Conservation (phyloP, 2,797 vertebrate species). For the Stomatorhinus walkeri region DNA sequence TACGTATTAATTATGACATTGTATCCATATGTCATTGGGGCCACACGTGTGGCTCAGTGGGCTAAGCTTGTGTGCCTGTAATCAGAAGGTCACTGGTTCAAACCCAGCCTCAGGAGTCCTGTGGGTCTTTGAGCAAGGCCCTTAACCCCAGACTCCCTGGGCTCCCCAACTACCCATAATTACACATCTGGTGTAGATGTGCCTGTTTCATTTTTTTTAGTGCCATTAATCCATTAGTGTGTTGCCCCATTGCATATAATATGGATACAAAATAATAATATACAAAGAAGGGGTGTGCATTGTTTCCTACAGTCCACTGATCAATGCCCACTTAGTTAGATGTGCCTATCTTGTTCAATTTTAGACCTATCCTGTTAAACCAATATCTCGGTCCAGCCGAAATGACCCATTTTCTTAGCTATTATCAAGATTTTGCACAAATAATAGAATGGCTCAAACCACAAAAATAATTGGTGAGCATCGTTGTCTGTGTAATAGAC, state of each 20-base stretch:
- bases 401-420: neutral
- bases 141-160: too few relatives aligned
- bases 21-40: too few relatives aligned
- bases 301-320: neutral
- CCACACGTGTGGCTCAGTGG: too few relatives aligned
- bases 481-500: neutral
- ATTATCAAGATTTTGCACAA: neutral
- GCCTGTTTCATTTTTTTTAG: neutral
- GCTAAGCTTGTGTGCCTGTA: neutral
- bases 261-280: neutral
- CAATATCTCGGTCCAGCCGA: neutral
- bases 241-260: neutral
- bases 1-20: neutral
- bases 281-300: neutral
- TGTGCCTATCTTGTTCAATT: too few relatives aligned
- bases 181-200: neutral
- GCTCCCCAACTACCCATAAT: neutral
- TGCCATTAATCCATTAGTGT: neutral
- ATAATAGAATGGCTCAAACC: neutral
- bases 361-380: neutral
- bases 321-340: too few relatives aligned
- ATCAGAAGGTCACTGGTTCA: neutral
- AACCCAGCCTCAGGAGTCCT: neutral
- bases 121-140: too few relatives aligned
- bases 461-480: neutral